Evolutionary conservation across 2,113 vertebrate species (phyloP).

Genomic region (Marmota monax): DNA sequence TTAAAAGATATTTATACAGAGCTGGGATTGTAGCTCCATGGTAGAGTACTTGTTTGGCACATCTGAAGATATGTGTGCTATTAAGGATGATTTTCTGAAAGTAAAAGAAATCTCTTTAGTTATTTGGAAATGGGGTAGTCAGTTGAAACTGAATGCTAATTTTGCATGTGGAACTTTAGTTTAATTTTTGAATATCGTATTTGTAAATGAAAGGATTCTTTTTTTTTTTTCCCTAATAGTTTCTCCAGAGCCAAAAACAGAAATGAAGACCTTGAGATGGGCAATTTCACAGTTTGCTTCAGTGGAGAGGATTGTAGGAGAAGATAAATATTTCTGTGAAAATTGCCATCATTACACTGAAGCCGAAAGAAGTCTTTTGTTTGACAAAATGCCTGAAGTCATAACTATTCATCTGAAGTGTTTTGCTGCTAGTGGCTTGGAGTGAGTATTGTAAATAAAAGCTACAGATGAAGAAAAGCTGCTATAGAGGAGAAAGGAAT

Average conservation of each 20-base stretch:
- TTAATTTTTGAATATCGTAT: slow-evolving; percentile 40
- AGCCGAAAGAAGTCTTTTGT: slow-evolving; percentile 97
- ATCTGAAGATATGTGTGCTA: not conserved
- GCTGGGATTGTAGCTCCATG: too few relatives aligned
- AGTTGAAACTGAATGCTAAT: slow-evolving; percentile 20
- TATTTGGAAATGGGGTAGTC: slow-evolving; percentile 20
- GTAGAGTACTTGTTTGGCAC: too few relatives aligned
- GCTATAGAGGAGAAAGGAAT: not conserved
- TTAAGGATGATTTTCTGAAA: not conserved
- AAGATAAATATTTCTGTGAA: slow-evolving; percentile 99
- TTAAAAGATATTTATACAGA: not conserved
- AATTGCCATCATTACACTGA: slow-evolving; percentile 98
- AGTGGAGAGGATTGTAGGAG: slow-evolving; percentile 97
- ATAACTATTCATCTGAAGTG: slow-evolving; percentile 99
- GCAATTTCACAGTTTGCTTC: slow-evolving; percentile 98
- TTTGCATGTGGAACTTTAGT: slow-evolving; percentile 15
- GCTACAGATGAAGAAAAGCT: slow-evolving; percentile 31
- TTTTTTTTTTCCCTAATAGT: slow-evolving; percentile 87
- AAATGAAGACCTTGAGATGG: slow-evolving; percentile 97
- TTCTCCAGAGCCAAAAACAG: slow-evolving; percentile 97
- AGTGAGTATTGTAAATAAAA: slow-evolving; percentile 90
- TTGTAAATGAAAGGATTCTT: slow-evolving; percentile 69
- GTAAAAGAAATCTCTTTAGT: slow-evolving; percentile 7
- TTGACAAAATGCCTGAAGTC: slow-evolving; percentile 98
- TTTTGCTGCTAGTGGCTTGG: slow-evolving; percentile 96